phyloP scores from a whole-genome alignment of 2,113 vertebrate species.

The Tretioscincus oriximinensis region DNA sequence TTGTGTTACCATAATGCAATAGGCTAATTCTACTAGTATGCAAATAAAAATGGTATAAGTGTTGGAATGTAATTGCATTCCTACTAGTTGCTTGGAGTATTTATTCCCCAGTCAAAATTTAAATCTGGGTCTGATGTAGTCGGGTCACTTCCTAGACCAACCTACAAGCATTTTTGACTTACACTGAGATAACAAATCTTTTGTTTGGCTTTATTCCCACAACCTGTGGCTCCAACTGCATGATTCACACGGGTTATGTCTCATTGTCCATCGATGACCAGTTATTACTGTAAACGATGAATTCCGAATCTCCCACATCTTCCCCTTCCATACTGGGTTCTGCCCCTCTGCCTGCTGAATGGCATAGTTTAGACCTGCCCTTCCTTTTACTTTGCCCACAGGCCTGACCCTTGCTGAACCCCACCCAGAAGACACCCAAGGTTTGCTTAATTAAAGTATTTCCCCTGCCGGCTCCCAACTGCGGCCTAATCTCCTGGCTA shows the following conservation, averaged over 20 bases:
- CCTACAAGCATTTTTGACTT: neutral
- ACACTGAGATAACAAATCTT: neutral
- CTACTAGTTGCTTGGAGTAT: too few relatives aligned
- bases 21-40: too few relatives aligned
- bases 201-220: neutral
- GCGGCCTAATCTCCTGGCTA: slow-evolving; percentile 3
- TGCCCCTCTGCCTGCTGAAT: neutral
- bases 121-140: neutral
- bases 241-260: neutral
- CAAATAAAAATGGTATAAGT: too few relatives aligned
- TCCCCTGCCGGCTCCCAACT: neutral
- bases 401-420: slow-evolving; percentile 2
- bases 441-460: neutral
- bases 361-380: slow-evolving; percentile 9
- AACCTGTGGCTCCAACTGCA: neutral
- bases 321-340: neutral
- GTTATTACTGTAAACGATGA: neutral
- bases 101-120: too few relatives aligned
- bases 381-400: neutral
- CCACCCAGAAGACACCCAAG: slow-evolving; percentile 1
- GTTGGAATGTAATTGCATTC: too few relatives aligned
- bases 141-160: neutral
- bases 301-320: neutral
- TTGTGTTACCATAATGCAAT: too few relatives aligned
- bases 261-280: neutral